Conservation (phyloP, 2,888 invertebrate species). For the Pollenia amentaria region DNA sequence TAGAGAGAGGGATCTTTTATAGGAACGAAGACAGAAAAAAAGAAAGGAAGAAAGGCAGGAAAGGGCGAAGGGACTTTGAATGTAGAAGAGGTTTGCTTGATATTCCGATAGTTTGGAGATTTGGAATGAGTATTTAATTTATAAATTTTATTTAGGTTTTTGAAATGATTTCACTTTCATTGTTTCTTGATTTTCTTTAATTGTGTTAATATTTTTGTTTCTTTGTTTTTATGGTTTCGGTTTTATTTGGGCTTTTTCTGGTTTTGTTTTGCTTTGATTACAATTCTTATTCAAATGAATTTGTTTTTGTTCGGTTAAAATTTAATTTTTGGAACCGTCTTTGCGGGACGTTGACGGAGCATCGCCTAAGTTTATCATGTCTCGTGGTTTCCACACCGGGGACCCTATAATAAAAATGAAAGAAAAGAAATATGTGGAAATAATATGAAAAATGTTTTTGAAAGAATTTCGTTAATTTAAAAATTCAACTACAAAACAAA, state of each 20-base stretch:
- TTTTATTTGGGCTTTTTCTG: conserved; percentile 59
- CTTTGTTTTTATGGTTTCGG: conserved; percentile 71
- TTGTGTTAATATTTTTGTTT: conserved; percentile 46
- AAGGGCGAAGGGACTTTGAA: background rate
- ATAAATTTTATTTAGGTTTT: conserved; percentile 7
- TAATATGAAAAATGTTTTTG: conserved; percentile 83
- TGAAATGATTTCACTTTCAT: conserved; percentile 20
- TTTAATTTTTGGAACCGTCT: conserved; percentile 85
- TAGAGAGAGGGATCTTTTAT: conserved; percentile 15
- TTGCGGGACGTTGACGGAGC: conserved; percentile 85
- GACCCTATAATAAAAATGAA: conserved; percentile 92
- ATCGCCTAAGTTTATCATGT: conserved; percentile 88
- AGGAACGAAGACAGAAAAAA: background rate
- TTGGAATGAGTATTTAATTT: conserved; percentile 2
- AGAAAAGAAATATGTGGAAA: conserved; percentile 85
- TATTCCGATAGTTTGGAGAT: conserved; percentile 30
- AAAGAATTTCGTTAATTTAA: conserved; percentile 78
- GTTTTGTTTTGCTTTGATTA: conserved; percentile 60
- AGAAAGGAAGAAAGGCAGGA: background rate
- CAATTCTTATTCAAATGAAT: conserved; percentile 50
- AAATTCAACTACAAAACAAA: conserved; percentile 75
- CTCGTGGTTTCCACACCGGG: conserved; percentile 99
- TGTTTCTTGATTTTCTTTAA: conserved; percentile 63
- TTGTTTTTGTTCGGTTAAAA: conserved; percentile 71
- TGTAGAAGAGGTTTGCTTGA: conserved; percentile 1